phyloP scores from a whole-genome alignment of 1,140 invertebrate genomes.

The Pristionchus pacificus region DNA sequence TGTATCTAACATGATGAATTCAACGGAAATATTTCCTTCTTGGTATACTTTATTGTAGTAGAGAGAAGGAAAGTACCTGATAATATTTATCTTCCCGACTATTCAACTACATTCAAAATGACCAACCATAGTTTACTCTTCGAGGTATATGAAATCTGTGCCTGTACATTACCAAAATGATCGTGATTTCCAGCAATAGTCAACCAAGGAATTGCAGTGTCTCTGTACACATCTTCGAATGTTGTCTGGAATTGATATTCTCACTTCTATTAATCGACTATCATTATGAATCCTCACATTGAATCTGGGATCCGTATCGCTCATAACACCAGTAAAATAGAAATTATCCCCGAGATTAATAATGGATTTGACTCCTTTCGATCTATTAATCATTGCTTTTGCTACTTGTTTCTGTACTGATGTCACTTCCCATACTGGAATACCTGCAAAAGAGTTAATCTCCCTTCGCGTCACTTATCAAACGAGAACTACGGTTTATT shows the following conservation, averaged over 20 bases:
- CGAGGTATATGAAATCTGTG: constrained; percentile 59
- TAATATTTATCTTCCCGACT: neutral
- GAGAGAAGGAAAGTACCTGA: constrained; percentile 60
- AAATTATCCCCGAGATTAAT: constrained; percentile 45
- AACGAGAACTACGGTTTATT: too few relatives aligned
- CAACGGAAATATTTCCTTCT: constrained; percentile 43
- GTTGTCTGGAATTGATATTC: constrained; percentile 10
- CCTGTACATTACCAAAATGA: constrained; percentile 60
- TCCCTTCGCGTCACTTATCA: too few relatives aligned
- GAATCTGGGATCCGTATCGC: constrained; percentile 40
- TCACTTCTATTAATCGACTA: neutral
- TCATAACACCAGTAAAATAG: constrained; percentile 41
- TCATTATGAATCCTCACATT: constrained; percentile 20
- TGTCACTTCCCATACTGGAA: constrained; percentile 37
- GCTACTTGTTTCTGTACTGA: constrained; percentile 40
- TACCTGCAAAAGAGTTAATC: too few relatives aligned
- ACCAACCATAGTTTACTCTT: constrained; percentile 60
- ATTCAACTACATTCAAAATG: neutral
- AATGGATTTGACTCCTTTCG: constrained; percentile 16
- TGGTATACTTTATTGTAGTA: constrained; percentile 58
- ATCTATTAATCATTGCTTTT: constrained; percentile 23
- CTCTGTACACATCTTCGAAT: constrained; percentile 35
- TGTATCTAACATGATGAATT: constrained; percentile 62
- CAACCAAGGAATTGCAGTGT: constrained; percentile 59
- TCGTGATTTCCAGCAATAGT: constrained; percentile 63